Evolutionary conservation across 2,888 invertebrate species (phyloP), one percentile per base, ranked within the genome.

Genomic region (Apodemia duryi): DNA sequence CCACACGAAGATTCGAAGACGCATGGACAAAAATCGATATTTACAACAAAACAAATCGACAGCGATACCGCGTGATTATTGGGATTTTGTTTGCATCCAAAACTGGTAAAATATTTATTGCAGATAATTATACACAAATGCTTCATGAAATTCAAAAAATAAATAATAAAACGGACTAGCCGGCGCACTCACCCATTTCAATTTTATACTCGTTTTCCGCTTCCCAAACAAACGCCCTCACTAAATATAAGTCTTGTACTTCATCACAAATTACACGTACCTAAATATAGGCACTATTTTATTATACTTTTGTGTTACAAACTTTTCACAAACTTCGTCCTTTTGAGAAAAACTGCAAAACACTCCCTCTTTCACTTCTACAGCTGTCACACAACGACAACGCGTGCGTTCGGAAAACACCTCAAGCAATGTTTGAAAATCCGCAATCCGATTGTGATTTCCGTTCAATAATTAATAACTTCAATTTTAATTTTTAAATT

Each of bases 151-250:
- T 32, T 38, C 2, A 67, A 32, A 28, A 43, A 64, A 60, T 52
- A 11, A 68, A 29, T 54, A 54, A 54, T 29, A 54, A 54, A 54
- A 54, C 9, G 28, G 28, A 29, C 54, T 29, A 78, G 79, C 88
- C 88, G 87, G 88, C 79, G 74, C 74, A 88, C 88, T 88, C 81
- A 90, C 90, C 90, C 90, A 90, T 90, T 81, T 84, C 85, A 81
- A 75, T 68, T 65, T 60, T 68, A 74, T 75, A 70, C 73, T 74
- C 73, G 63, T 62, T 64, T 51, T 60, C 38, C 70, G 74, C 73
- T 72, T 68, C 70, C 72, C 72, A 74, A 77, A 72, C 74, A 69
- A 72, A 77, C 68, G 68, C 69, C 52, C 69, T 73, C 54, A 78
- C 70, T 72, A 72, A 68, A 70, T 72, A 71, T 74, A 78, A 72